These are phyloP conservation scores for Urophycis tenuis DNA, from an alignment of 2,797 vertebrate genomes.

Conservation along the genomic window DNA sequence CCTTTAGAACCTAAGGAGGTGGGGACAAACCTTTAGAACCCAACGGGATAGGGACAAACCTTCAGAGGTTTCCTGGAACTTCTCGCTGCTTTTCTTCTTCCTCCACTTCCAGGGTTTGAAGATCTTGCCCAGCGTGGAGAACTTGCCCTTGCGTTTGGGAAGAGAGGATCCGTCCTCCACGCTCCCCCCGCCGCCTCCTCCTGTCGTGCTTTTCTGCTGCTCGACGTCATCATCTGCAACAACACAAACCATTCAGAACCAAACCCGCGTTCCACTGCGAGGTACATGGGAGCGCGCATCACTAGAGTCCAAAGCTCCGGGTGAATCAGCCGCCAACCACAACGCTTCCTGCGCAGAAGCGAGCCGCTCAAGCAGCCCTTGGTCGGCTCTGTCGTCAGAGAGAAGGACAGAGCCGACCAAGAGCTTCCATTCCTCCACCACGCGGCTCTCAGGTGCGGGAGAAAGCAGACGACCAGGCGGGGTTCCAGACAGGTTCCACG, in stretches of 20 bases:
- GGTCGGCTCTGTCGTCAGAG: conserved; percentile 19
- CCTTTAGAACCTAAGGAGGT: too few relatives aligned
- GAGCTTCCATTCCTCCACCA: conserved; percentile 46
- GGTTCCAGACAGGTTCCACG: neutral
- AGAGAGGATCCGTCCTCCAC: conserved; percentile 80
- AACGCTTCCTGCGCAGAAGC: neutral
- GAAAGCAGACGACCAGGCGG: neutral
- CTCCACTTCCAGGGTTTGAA: conserved; percentile 99
- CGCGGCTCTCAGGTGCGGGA: conserved; percentile 49
- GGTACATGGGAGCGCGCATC: neutral
- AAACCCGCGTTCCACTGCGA: neutral
- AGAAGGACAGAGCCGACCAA: conserved; percentile 35
- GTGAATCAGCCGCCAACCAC: conserved; percentile 1
- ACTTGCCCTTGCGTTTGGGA: conserved; percentile 93
- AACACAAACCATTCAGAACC: neutral
- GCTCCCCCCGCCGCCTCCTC: conserved; percentile 71
- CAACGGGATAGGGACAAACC: conserved; percentile 77
- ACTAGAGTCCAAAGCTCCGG: neutral
- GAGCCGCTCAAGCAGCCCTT: conserved; percentile 9
- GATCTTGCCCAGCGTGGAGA: conserved; percentile 92
- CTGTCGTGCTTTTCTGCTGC: conserved; percentile 67
- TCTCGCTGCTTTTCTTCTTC: conserved; percentile 98
- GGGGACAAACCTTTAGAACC: conserved; percentile 88
- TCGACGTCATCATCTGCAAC: conserved; percentile 75
- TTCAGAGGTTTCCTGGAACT: conserved; percentile 96